phyloP scores from a whole-genome alignment of 1,140 invertebrate species.

The Pygmarrhopalites habei region DNA sequence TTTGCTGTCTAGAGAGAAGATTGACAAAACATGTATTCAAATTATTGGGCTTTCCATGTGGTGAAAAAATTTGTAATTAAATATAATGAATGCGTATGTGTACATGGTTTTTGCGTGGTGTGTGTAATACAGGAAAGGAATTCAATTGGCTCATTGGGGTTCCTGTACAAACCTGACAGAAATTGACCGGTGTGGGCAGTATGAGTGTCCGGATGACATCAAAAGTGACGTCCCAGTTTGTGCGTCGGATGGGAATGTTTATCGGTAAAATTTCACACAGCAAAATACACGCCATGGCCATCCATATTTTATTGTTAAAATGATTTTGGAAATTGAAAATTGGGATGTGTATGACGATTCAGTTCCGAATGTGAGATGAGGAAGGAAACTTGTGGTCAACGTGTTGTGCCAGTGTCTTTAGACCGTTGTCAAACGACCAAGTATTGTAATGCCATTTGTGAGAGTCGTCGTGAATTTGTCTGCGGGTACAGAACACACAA shows the following conservation, averaged over 20 bases:
- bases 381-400: slow-evolving; percentile 71
- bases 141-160: slow-evolving; percentile 76
- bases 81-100: too few species aligned
- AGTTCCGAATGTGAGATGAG: slow-evolving; percentile 82
- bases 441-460: slow-evolving; percentile 67
- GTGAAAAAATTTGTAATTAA: too few species aligned
- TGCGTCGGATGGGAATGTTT: slow-evolving; percentile 84
- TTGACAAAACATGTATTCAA: neutral
- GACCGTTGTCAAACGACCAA: slow-evolving; percentile 75
- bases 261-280: too few species aligned
- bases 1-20: neutral
- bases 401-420: slow-evolving; percentile 67
- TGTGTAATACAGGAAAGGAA: slow-evolving; percentile 68
- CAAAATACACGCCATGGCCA: too few species aligned
- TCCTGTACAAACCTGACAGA: slow-evolving; percentile 70
- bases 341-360: too few species aligned
- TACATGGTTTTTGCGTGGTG: too few species aligned
- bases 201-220: slow-evolving; percentile 55
- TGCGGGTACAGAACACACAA: slow-evolving; percentile 48
- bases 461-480: slow-evolving; percentile 64
- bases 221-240: slow-evolving; percentile 67
- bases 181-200: slow-evolving; percentile 44
- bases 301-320: too few species aligned
- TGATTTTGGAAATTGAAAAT: too few species aligned
- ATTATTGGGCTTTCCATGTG: too few species aligned